Base-by-base conservation (phyloP, 35 echinoderm and acorn worm species). In the Lytechinus pictus region DNA sequence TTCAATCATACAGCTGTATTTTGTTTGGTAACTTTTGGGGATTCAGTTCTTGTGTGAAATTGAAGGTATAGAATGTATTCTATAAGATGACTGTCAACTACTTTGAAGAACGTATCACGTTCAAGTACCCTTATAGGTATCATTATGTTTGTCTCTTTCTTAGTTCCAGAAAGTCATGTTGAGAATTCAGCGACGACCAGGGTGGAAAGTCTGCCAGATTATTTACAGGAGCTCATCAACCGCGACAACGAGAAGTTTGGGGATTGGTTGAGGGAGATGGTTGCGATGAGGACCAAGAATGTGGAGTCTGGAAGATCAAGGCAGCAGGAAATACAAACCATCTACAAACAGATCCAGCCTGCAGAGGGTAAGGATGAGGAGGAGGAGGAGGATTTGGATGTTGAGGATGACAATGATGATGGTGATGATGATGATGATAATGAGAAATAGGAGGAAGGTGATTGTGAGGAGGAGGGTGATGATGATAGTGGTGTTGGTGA, bases 241-340 rank as follows among this genome's bases (percentile, higher is more conserved):
- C 86, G 91, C 0, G 98, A 99, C 55, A 99, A 97, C 86, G 9
- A 56, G 16, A 93, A 89, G 54, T 97, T 99, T 86, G 92, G 97
- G 54, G 92, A 94, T 3, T 99, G 98, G 98, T 86, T 97, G 21
- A 54, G 94, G 79, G 98, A 99, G 89, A 97, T 99, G 96, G 86
- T 61, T 0, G 79, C 92, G 9, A 99, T 99, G 97, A 94, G 98
- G 54, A 94, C 95, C 29, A 79, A 88, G 28, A 99, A 94, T 94
- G 97, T 99, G 4, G 61, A 96, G 52, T 92, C n/a, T 28, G 98
- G 98, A 2, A 86, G 89, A 86, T 87, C 94, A 1, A 97, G 94
- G 89, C 98, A 99, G 33, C 54, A 97, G 9, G 95, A 99, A 92
- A 95, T 99, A 33, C 57, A 95, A 8, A 94, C 96, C 92, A 94